Base-by-base conservation (phyloP, 2,797 vertebrate genomes). In the Anniella stebbinsi region DNA sequence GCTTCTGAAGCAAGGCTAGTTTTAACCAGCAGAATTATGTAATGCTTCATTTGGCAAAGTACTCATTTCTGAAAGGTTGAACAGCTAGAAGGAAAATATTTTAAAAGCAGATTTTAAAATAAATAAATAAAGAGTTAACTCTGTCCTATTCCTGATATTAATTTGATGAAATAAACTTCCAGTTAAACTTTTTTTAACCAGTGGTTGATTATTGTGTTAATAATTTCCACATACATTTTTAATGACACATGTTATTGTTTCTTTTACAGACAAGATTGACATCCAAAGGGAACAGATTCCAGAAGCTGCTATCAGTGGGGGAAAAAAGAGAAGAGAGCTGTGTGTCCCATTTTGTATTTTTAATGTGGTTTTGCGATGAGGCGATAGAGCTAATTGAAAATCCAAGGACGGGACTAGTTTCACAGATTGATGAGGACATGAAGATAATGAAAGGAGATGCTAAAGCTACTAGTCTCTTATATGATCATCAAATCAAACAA, bases 191-290 rank as follows among this genome's bases (percentile, higher is more conserved):
- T 36, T 33, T 54, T n/a, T 17, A 41, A 54, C 72, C 7, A 87
- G 75, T 81, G 38, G 70, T 76, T 54, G 9, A 21, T 83, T 75
- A 2, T 84, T 4, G 17, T 69, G 3, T 72, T 89, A 2, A 1
- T 36, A 9, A 25, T 70, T 73, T 4, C 0, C 72, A 6, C 23
- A 51, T 45, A 63, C 48, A 60, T 9, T 21, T 73, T 82, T 4
- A 87, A 11, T 87, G 60, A 60, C 78, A 30, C 41, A 1, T 63
- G 91, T 72, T 95, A 92, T 66, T 78, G 87, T 94, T 95, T 95
- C n/a, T 94, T 5, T 94, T 92, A 66, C 95, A 97, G 97, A 95
- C 92, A 91, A 92, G 93, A 93, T n/a, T 95, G 90, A 80, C 95
- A 80, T 92, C 91, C 67, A 21, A 88, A 93, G 94, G 51, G 91